These are phyloP conservation scores for Neoniphon sammara DNA, from an alignment of 2,797 vertebrate species.

Conservation along the genomic window DNA sequence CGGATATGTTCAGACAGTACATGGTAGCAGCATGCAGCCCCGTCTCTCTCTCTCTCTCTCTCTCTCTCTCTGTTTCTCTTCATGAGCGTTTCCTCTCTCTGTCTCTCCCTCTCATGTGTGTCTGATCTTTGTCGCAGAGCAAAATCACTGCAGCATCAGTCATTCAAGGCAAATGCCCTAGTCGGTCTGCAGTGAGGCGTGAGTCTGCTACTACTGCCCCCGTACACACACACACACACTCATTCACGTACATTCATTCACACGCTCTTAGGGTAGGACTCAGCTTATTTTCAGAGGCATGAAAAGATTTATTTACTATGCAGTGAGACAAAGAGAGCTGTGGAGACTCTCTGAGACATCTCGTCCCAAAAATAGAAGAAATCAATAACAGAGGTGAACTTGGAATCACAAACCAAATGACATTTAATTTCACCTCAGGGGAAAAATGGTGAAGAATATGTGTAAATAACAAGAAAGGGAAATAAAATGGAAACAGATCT, in stretches of 20 bases:
- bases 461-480: too few relatives aligned
- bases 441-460: too few relatives aligned
- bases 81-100: not conserved
- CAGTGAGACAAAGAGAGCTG: not conserved
- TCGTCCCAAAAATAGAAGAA: too few relatives aligned
- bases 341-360: too few relatives aligned
- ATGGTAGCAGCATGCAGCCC: too few relatives aligned
- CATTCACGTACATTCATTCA: not conserved
- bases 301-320: not conserved
- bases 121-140: conserved; percentile 55
- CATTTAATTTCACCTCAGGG: too few relatives aligned
- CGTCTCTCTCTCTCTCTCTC: not conserved
- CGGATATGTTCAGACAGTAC: not conserved
- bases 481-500: too few relatives aligned
- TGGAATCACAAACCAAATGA: too few relatives aligned
- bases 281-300: too few relatives aligned
- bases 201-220: conserved; percentile 27
- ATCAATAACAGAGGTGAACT: too few relatives aligned
- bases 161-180: conserved; percentile 23
- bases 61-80: not conserved
- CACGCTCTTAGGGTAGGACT: not conserved
- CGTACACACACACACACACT: not conserved
- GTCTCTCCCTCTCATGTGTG: conserved; percentile 9
- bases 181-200: conserved; percentile 54
- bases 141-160: conserved; percentile 57